These are phyloP conservation scores for Augochlorella aurata DNA, from an alignment of 2,888 invertebrate genomes.

Conservation along the genomic window DNA sequence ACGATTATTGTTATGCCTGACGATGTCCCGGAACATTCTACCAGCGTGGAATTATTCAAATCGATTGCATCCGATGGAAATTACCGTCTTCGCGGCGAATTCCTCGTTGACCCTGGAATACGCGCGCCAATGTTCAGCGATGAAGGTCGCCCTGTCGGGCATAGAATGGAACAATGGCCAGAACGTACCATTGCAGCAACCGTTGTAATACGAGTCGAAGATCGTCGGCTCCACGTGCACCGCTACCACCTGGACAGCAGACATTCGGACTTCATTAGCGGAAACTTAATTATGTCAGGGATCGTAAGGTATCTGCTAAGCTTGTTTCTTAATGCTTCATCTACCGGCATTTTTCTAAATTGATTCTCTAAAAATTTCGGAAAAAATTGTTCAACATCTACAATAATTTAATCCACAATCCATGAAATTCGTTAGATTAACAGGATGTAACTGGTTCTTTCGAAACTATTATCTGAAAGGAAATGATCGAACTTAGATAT, in stretches of 20 bases:
- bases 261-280: neutral
- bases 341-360: too few species aligned
- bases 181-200: conserved; percentile 95
- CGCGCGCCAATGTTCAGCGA: conserved; percentile 91
- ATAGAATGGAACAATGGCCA: conserved; percentile 97
- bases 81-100: conserved; percentile 91
- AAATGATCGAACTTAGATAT: too few species aligned
- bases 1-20: neutral
- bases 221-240: conserved; percentile 89
- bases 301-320: too few species aligned
- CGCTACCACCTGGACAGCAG: conserved; percentile 87
- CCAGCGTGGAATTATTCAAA: neutral
- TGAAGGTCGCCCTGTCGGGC: conserved; percentile 93
- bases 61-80: conserved; percentile 21
- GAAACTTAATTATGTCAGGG: neutral
- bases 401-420: too few species aligned
- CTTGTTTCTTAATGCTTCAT: too few species aligned
- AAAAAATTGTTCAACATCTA: too few species aligned
- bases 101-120: conserved; percentile 91
- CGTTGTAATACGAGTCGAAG: conserved; percentile 95
- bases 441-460: too few species aligned
- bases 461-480: too few species aligned
- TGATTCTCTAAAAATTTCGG: too few species aligned
- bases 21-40: neutral
- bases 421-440: too few species aligned